Evolutionary conservation across 1,140 invertebrate genomes (phyloP).

Genomic region (Drosophila bocki): DNA sequence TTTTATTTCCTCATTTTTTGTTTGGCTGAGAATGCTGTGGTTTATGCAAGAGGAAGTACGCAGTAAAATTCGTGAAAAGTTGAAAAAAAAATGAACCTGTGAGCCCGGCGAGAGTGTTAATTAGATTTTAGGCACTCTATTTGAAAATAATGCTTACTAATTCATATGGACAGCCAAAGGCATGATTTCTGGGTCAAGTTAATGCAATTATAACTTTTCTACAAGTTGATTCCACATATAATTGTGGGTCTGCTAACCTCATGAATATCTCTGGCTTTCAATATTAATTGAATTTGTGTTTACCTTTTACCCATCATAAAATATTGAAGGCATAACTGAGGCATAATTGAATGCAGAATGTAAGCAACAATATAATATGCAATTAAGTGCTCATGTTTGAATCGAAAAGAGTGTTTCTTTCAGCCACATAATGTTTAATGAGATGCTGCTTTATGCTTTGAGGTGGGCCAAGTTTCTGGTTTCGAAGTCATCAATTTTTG

Average conservation of each 20-base stretch:
- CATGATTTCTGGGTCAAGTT: neutral
- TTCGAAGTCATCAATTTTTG: slow-evolving; percentile 23
- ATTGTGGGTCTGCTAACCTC: neutral
- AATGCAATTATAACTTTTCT: neutral
- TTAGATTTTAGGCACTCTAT: slow-evolving; percentile 49
- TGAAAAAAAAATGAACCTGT: slow-evolving; percentile 7
- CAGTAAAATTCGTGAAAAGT: slow-evolving; percentile 12
- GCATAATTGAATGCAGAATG: neutral
- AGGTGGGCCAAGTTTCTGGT: slow-evolving; percentile 17
- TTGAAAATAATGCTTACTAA: neutral
- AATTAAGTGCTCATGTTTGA: neutral
- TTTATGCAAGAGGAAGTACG: slow-evolving; percentile 37
- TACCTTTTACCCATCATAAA: slow-evolving; percentile 4
- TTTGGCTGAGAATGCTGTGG: slow-evolving; percentile 42
- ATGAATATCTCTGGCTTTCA: neutral
- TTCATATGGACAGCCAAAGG: neutral
- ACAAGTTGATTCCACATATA: neutral
- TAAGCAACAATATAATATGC: neutral
- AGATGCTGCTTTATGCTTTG: slow-evolving; percentile 1
- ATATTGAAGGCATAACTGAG: slow-evolving; percentile 20
- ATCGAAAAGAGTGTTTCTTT: neutral
- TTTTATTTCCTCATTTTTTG: slow-evolving; percentile 45
- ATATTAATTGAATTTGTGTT: slow-evolving; percentile 11
- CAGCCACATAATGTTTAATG: neutral
- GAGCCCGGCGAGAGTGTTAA: slow-evolving; percentile 37